Conservation (phyloP, 2,888 invertebrate genomes). For the Eupsilia transversa region DNA sequence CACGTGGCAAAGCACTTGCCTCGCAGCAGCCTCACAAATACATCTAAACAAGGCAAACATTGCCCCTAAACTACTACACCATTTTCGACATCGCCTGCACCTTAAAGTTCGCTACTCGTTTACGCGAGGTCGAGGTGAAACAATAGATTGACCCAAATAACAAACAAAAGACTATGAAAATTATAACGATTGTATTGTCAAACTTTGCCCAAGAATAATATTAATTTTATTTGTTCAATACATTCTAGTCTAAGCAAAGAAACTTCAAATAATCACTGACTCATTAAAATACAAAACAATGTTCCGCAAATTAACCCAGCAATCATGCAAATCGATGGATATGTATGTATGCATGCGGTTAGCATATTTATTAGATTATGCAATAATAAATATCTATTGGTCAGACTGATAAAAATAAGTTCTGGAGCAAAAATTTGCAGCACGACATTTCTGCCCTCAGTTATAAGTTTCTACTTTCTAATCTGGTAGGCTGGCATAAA, state of each 20-base stretch:
- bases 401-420: conserved; percentile 51
- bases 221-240: conserved; percentile 57
- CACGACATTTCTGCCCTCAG: conserved; percentile 74
- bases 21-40: conserved; percentile 67
- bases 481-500: conserved; percentile 81
- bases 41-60: conserved; percentile 20
- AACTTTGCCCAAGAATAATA: conserved; percentile 49
- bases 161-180: conserved; percentile 67
- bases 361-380: conserved; percentile 38
- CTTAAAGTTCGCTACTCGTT: conserved; percentile 57
- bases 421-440: conserved; percentile 68
- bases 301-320: conserved; percentile 68
- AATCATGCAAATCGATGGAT: conserved; percentile 62
- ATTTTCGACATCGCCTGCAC: conserved; percentile 49
- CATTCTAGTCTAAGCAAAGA: conserved; percentile 36
- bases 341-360: conserved; percentile 51
- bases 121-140: conserved; percentile 67
- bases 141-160: conserved; percentile 74
- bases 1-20: conserved; percentile 78
- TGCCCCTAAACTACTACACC: conserved; percentile 28
- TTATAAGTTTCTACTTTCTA: conserved; percentile 86
- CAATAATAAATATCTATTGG: conserved; percentile 20
- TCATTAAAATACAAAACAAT: conserved; percentile 62
- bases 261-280: conserved; percentile 58
- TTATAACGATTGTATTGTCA: conserved; percentile 60